A percentile compares a stretch with the other conserved stretches of the same genome.
phyloP scores from a whole-genome alignment of 23 tunicate genomes.

The Halocynthia aurantium region DNA sequence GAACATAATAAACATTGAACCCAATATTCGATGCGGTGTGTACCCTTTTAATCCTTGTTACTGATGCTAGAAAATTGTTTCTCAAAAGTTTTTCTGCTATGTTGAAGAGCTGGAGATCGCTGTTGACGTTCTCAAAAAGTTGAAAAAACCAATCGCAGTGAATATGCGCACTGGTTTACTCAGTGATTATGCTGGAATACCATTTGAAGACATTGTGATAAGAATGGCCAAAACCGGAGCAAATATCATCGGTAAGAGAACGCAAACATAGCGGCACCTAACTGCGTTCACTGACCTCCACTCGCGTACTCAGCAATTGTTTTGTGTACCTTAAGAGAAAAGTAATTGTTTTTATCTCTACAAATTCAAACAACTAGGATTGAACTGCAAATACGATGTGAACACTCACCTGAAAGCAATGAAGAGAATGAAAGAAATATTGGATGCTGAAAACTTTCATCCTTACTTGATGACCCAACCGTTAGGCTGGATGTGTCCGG shows the following conservation, averaged over 20 bases:
- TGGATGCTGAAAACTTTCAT: not conserved
- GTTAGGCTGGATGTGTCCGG: not conserved
- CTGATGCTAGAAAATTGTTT: too few relatives aligned
- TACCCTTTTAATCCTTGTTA: too few relatives aligned
- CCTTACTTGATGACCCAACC: conserved; percentile 7
- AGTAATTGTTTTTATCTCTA: not conserved
- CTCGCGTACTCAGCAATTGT: too few relatives aligned
- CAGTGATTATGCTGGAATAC: conserved; percentile 48
- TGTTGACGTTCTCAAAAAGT: conserved; percentile 56
- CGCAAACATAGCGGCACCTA: not conserved
- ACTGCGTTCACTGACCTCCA: not conserved
- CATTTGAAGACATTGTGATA: conserved; percentile 79
- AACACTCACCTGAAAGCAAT: not conserved
- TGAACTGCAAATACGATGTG: conserved; percentile 1
- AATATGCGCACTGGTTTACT: conserved; percentile 63
- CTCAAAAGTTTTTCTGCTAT: conserved; percentile 50
- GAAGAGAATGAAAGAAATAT: conserved; percentile 1
- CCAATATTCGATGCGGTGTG: too few relatives aligned
- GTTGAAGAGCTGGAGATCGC: conserved; percentile 64
- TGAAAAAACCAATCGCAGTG: conserved; percentile 49
- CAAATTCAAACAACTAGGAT: not conserved
- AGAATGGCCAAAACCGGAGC: conserved; percentile 94
- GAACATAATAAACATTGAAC: too few relatives aligned
- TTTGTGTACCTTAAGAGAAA: not conserved
- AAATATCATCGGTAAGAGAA: conserved; percentile 55